Conservation (phyloP, 2,888 invertebrate species). For the Volucella bombylans region DNA sequence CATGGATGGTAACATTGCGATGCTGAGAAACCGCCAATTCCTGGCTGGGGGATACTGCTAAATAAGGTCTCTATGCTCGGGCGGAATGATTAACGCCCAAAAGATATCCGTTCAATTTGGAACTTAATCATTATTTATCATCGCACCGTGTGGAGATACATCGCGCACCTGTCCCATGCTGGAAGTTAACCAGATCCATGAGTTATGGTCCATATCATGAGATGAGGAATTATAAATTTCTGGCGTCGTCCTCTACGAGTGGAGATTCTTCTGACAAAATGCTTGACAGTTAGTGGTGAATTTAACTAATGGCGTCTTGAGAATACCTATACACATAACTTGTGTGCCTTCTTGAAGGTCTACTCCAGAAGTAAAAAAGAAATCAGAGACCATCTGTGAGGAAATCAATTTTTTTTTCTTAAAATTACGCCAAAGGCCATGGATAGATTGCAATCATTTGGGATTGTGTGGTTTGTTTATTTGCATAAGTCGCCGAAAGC, state of each 20-base stretch:
- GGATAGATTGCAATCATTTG: constrained; percentile 61
- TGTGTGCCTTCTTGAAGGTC: constrained; percentile 24
- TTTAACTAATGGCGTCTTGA: constrained; percentile 58
- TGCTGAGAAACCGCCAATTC: constrained; percentile 24
- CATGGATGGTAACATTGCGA: neutral
- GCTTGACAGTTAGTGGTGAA: constrained; percentile 50
- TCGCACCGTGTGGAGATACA: constrained; percentile 43
- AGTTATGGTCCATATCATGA: constrained; percentile 71
- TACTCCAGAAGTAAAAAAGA: constrained; percentile 25
- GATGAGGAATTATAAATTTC: constrained; percentile 63
- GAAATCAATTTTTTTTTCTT: constrained; percentile 6
- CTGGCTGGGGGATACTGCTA: constrained; percentile 43
- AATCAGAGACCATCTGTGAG: constrained; percentile 19
- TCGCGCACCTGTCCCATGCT: constrained; percentile 56
- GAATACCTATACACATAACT: constrained; percentile 44
- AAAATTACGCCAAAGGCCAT: constrained; percentile 29
- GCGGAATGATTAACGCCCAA: constrained; percentile 68
- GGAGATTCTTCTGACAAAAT: constrained; percentile 53
- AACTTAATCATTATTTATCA: constrained; percentile 73
- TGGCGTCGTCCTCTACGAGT: constrained; percentile 30
- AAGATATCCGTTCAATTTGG: constrained; percentile 70
- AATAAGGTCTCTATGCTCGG: constrained; percentile 42
- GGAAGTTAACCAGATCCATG: constrained; percentile 41
- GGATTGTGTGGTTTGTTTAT: constrained; percentile 23
- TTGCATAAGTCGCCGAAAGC: constrained; percentile 37